Conservation (phyloP, 2,113 vertebrate species). For the Pelmatolapia mariae region DNA sequence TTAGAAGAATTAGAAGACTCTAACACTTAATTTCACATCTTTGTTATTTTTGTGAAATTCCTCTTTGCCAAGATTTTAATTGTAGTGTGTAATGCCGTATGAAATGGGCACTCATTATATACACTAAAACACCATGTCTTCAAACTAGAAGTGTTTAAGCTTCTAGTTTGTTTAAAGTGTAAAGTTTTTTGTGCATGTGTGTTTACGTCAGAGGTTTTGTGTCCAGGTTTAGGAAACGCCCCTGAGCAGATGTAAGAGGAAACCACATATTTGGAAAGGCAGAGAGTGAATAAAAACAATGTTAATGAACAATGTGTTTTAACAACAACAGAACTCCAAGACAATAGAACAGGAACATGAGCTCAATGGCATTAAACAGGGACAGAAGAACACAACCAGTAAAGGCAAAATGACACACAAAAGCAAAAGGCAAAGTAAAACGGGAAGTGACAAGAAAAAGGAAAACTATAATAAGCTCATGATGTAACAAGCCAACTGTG, state of each 20-base stretch:
- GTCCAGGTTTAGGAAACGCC: not conserved
- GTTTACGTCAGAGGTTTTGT: rapidly evolving
- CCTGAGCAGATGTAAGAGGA: not conserved
- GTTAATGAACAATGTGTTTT: not conserved
- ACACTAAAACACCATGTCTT: rapidly evolving
- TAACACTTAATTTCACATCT: rapidly evolving
- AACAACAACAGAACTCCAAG: not conserved
- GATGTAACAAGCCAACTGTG: not conserved
- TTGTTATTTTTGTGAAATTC: not conserved
- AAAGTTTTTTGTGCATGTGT: rapidly evolving
- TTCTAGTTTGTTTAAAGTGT: not conserved
- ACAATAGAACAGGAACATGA: rapidly evolving
- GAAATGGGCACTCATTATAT: rapidly evolving
- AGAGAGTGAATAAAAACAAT: not conserved
- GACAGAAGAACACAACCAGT: not conserved
- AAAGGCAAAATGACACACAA: not conserved
- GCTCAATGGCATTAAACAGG: not conserved
- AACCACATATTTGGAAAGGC: not conserved
- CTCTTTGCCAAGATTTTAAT: not conserved
- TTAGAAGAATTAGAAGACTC: rapidly evolving
- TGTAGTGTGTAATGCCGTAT: rapidly evolving
- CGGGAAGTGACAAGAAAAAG: not conserved
- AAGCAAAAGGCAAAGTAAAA: not conserved
- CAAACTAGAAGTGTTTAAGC: rapidly evolving
- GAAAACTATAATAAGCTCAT: not conserved